Evolutionary conservation across 2,888 invertebrate genomes (phyloP), one percentile per base, ranked within the genome.

Genomic region (Ectobius pallidus): DNA sequence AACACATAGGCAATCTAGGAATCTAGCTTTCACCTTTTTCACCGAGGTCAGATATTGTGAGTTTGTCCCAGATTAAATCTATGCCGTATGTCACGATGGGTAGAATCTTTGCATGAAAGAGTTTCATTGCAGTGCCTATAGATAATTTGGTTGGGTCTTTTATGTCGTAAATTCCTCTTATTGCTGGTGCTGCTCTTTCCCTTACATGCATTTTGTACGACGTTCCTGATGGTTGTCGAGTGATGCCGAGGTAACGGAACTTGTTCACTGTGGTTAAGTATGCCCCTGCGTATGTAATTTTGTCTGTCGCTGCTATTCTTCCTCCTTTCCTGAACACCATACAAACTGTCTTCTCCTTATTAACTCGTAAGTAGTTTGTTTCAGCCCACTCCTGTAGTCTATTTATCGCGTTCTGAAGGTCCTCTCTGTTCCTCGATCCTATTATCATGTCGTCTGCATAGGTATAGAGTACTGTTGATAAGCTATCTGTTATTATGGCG

Each of bases 371-470:
- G n/a, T 46, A 4, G 46, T 46, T 46, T n/a, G 7, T n/a, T 4
- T 46, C 46, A n/a, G 7, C 46, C 46, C 46, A 46, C 18, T 11
- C n/a, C n/a, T 46, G 3, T 46, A 46, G 46, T 3, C n/a, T n/a
- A n/a, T 46, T 14, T 11, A 46, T 3, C 3, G 46, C n/a, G 14
- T 46, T n/a, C 18, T 46, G 46, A 4, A 46, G 46, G n/a, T 46
- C 16, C 6, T 6, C 22, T 18, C 7, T 58, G 14, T 22, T 22
- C 14, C 22, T 27, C 3, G 22, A 20, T 9, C 25, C 25, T 27
- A 58, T n/a, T 4, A n/a, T 25, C 58, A 58, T 58, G n/a, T 58
- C 58, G 58, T 58, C 58, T 9, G 58, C 58, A 18, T 58, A 58
- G 14, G 22, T 58, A 18, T 20, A 7, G 22, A 58, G 27, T 6